These are phyloP conservation scores for Augiades crinisus DNA, from an alignment of 2,888 invertebrate species.

Conservation along the genomic window DNA sequence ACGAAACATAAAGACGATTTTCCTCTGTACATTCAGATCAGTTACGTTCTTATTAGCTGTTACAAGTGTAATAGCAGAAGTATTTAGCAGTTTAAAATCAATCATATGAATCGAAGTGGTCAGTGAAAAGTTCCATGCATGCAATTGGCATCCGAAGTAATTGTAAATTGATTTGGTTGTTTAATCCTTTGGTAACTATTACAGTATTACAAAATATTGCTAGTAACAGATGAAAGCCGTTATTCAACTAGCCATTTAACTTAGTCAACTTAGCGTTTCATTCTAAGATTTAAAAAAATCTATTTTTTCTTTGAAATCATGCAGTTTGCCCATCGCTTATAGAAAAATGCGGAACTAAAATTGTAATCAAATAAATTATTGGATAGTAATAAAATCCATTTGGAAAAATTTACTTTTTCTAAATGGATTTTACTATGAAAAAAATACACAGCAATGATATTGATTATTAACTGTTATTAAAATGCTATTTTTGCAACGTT, in stretches of 20 bases:
- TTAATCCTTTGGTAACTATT: neutral
- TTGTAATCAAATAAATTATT: no score
- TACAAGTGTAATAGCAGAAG: neutral
- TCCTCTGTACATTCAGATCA: neutral
- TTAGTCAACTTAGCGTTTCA: neutral
- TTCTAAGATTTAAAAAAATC: neutral
- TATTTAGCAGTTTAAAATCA: constrained; percentile 1
- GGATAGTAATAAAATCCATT: no score
- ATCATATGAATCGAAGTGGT: constrained; percentile 12
- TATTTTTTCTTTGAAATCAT: no score
- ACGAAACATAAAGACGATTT: neutral
- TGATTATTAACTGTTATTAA: no score
- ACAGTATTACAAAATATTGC: neutral
- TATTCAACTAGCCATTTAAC: neutral
- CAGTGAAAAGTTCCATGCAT: constrained; percentile 10
- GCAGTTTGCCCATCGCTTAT: no score
- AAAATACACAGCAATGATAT: no score
- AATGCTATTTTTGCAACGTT: no score
- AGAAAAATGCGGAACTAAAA: no score
- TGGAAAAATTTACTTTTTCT: no score
- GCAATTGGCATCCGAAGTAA: neutral
- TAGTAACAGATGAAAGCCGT: neutral
- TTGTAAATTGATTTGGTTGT: constrained; percentile 3
- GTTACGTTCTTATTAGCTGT: neutral
- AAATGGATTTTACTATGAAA: no score